Base-by-base conservation (phyloP, 2,888 invertebrate species). In the Rhyacophila evoluta region DNA sequence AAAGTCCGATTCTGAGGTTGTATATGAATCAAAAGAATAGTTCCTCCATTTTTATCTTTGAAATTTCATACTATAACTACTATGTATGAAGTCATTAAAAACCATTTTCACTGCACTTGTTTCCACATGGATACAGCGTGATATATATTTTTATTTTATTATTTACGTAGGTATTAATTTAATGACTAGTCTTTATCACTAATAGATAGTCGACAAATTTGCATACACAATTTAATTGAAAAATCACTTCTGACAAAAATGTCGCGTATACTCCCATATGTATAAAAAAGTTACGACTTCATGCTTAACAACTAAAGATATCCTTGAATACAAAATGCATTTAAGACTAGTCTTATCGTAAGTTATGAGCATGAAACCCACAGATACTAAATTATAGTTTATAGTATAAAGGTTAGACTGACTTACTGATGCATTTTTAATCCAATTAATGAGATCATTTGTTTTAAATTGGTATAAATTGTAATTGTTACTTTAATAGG, bases 371-470 rank as follows among this genome's bases (percentile, higher is more conserved):
- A 4, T 33, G 29, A 33, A 33, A 55, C 55, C 19, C 15, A 25
- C 55, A 5, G 55, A 55, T 19, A 55, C 55, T 55, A 55, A 55
- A 55, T 55, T 55, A 55, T 19, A 55, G 6, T 55, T 15, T 25
- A 25, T 55, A 10, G 15, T 55, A 55, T 8, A 55, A 55, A 55
- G 55, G 55, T 55, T 55, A 55, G 10, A 55, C 10, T 55, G 55
- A 55, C 39, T 39, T 39, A 39, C 55, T 19, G 5, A 25, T 55
- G 55, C 19, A 55, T 55, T 55, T 39, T 55, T 55, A 55, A 55
- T 55, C 19, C 55, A 55, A 55, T 55, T 55, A 55, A 55, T 55
- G 55, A 55, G 55, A 55, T 55, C 55, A 55, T 55, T 55, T 55
- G 19, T 12, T 55, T 19, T 19, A 55, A 55, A 4, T 33, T 19